phyloP scores from a whole-genome alignment of 92 coral and sea anemone genomes.

The Zoanthus solanderi region DNA sequence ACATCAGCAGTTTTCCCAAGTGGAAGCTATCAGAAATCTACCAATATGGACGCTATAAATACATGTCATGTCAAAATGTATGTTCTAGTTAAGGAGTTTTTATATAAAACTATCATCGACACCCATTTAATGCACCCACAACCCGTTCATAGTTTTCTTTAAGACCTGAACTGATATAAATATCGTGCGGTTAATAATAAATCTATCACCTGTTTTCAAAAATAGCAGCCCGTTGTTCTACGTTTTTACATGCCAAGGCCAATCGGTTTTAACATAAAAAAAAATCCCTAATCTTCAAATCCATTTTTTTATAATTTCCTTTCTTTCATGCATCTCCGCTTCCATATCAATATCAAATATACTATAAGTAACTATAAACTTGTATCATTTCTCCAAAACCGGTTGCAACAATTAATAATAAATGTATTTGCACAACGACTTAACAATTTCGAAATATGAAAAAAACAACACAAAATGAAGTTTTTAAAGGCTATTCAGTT shows the following conservation, averaged over 20 bases:
- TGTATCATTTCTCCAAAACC: neutral
- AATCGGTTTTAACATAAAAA: neutral
- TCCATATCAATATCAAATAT: neutral
- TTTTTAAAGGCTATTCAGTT: neutral
- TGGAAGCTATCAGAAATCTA: too few species aligned
- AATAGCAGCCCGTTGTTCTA: neutral
- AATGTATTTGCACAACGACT: neutral
- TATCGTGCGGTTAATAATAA: neutral
- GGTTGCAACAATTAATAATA: constrained; percentile 21
- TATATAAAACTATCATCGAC: too few species aligned
- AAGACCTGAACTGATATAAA: neutral
- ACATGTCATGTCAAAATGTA: too few species aligned
- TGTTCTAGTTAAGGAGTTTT: too few species aligned
- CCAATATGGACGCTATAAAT: too few species aligned
- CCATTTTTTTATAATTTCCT: too few species aligned
- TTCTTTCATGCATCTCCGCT: neutral
- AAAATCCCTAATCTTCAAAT: too few species aligned
- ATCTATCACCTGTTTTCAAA: neutral
- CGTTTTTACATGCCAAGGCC: neutral
- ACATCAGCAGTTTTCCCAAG: too few species aligned
- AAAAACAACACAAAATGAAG: neutral
- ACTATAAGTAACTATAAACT: neutral
- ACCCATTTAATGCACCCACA: too few species aligned
- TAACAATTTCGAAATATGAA: neutral
- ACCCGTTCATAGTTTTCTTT: too few species aligned